Evolutionary conservation across 2,888 invertebrate genomes (phyloP).

Genomic region (Allophyes oxyacanthae): DNA sequence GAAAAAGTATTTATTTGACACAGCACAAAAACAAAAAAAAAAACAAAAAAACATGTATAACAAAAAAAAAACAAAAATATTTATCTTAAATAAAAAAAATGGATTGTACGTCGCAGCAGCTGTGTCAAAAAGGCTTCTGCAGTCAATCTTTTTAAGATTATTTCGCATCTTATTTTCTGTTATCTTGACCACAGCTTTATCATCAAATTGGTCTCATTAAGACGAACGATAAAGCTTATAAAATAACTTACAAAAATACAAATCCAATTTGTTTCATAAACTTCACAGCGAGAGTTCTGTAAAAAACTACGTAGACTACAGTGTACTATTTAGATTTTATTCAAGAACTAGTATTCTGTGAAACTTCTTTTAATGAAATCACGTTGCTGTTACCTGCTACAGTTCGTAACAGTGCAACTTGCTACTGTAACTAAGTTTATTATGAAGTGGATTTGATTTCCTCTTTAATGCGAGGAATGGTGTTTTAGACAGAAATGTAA

Average conservation of each 20-base stretch:
- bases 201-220: too few species aligned
- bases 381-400: slow-evolving; percentile 21
- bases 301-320: slow-evolving; percentile 1
- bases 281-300: slow-evolving; percentile 1
- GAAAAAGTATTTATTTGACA: too few species aligned
- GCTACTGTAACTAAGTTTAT: slow-evolving; percentile 15
- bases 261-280: slow-evolving; percentile 22
- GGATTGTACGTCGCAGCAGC: too few species aligned
- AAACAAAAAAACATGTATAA: too few species aligned
- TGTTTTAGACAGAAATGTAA: neutral
- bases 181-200: too few species aligned
- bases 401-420: slow-evolving; percentile 7
- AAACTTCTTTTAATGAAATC: slow-evolving; percentile 32
- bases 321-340: slow-evolving; percentile 18
- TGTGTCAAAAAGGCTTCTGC: too few species aligned
- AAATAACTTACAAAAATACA: slow-evolving; percentile 8
- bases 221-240: neutral
- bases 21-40: too few species aligned
- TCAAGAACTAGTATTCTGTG: slow-evolving; percentile 15
- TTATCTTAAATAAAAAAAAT: too few species aligned
- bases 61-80: too few species aligned
- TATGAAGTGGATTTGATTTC: slow-evolving; percentile 30
- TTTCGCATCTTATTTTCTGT: too few species aligned
- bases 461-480: neutral
- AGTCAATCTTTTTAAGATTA: too few species aligned